A percentile compares a stretch with the other conserved stretches of the same genome.
These are phyloP conservation scores for Alfaro cultratus DNA, from an alignment of 2,797 vertebrate species.

Conservation along the genomic window DNA sequence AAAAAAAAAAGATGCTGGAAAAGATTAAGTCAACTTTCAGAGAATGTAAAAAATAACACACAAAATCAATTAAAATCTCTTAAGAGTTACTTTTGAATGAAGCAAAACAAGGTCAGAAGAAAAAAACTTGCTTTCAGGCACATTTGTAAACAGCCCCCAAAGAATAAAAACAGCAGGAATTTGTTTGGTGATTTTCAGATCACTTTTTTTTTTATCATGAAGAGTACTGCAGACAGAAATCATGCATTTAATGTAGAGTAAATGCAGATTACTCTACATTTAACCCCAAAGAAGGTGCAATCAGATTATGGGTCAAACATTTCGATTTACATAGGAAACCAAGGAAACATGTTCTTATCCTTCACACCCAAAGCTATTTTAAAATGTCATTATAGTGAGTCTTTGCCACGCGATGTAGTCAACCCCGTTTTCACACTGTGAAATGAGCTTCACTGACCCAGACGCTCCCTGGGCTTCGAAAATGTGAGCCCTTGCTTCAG, in stretches of 20 bases:
- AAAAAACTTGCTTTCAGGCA: conserved; percentile 6
- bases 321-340: conserved; percentile 17
- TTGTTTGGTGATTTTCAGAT: neutral
- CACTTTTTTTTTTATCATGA: conserved; percentile 1
- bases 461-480: conserved; percentile 20
- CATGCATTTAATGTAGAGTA: too few species aligned
- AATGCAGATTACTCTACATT: neutral
- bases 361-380: conserved; percentile 18
- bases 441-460: conserved; percentile 47
- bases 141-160: conserved; percentile 14
- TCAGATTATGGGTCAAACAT: neutral
- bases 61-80: conserved; percentile 20
- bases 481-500: conserved; percentile 18
- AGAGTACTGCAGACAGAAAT: neutral
- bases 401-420: conserved; percentile 31
- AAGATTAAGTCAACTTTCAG: conserved; percentile 19
- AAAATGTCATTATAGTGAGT: conserved; percentile 31
- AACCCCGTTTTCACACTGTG: conserved; percentile 37
- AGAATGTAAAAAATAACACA: conserved; percentile 26
- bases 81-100: conserved; percentile 33
- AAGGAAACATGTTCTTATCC: conserved; percentile 7
- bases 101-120: conserved; percentile 33
- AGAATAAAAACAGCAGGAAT: conserved; percentile 21
- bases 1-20: conserved; percentile 24
- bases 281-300: neutral